Base-by-base conservation (phyloP, 53 echinoderm and acorn worm genomes). In the Henricia sp. region DNA sequence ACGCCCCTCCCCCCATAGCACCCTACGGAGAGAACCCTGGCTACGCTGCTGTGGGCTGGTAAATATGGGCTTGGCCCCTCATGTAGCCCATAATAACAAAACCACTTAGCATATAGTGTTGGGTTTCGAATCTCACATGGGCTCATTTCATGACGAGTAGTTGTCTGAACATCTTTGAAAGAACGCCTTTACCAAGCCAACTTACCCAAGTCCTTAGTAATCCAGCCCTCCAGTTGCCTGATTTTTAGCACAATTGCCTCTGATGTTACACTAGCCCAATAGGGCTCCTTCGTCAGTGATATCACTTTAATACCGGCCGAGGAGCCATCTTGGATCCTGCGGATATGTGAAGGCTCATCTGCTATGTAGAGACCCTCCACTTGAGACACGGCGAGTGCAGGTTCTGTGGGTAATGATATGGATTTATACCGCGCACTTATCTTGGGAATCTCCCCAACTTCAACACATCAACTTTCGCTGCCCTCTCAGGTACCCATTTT, bases 181-280 rank as follows among this genome's bases (percentile, higher is more conserved):
- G 20, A 24, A n/a, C n/a, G 23, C 23, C 1, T 25, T 55, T 55
- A 25, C 2, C 1, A 26, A n/a, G n/a, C 39, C 27, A 28, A 57
- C 82, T 52, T 29, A 93, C 95, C 93, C 52, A 85, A 71, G 53
- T 95, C 91, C 37, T 88, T 84, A 40, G 37, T 55, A 38, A 86
- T 83, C 34, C 73, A 27, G 24, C 38, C 77, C 55, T 95, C 93
- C 29, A 96, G 74, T 43, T 68, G 77, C 54, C 72, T 77, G 38
- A 96, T 84, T 33, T 84, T 78, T 29, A 74, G 77, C 68, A 86
- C 63, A 6, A 83, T 48, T 12, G 85, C 86, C 69, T 89, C 83
- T 13, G 91, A 89, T 44, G 84, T 73, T 26, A 89, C 89, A 75
- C 96, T 96, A 25, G 91, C 93, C 37, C 87, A 83, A 65, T 82